A percentile compares a stretch with the other conserved stretches of the same genome.
phyloP scores from a whole-genome alignment of 2,113 vertebrate genomes.

The Hylia prasina region DNA sequence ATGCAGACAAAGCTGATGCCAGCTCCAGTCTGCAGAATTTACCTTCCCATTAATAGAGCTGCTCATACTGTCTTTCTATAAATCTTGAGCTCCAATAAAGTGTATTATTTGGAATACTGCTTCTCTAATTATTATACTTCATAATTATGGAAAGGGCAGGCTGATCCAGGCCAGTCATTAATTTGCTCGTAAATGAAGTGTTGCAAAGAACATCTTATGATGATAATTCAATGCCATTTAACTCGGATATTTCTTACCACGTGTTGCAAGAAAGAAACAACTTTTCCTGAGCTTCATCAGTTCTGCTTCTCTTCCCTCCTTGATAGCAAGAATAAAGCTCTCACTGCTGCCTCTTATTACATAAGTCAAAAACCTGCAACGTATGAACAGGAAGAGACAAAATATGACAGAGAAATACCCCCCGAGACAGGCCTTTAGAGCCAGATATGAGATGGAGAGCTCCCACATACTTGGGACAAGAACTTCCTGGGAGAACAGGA shows the following conservation, averaged over 20 bases:
- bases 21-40: background rate
- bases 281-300: background rate
- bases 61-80: background rate
- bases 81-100: background rate
- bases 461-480: background rate
- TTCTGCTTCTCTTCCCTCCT: background rate
- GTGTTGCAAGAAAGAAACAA: background rate
- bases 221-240: constrained; percentile 14
- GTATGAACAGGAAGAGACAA: background rate
- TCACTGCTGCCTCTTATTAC: background rate
- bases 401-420: background rate
- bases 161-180: constrained; percentile 16
- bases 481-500: background rate
- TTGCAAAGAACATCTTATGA: constrained; percentile 39
- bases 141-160: background rate
- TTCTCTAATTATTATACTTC: constrained; percentile 8
- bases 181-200: constrained; percentile 15
- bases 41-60: background rate
- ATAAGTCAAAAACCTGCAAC: background rate
- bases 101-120: constrained; percentile 20
- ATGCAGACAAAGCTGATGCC: background rate
- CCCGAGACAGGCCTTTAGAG: background rate
- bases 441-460: background rate
- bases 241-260: background rate
- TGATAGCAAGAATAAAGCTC: background rate